These are phyloP conservation scores for Cinclus cinclus DNA, from an alignment of 2,113 vertebrate genomes.

Conservation along the genomic window DNA sequence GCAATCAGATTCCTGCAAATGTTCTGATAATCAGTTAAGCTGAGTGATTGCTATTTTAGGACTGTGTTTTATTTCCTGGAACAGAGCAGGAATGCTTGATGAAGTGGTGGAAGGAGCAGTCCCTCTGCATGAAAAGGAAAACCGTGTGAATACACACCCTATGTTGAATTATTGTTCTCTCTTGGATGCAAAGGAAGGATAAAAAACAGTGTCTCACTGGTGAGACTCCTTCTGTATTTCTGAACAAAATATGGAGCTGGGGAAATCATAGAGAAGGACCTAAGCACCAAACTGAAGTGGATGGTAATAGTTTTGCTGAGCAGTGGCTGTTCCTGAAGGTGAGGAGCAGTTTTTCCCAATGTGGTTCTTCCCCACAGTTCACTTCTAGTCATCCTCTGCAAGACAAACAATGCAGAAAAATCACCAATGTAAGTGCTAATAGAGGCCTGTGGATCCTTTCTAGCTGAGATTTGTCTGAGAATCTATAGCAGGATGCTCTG, in stretches of 20 bases:
- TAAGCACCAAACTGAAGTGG: background rate
- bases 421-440: background rate
- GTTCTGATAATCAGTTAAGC: background rate
- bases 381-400: background rate
- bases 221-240: background rate
- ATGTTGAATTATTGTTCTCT: background rate
- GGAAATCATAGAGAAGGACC: background rate
- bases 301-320: background rate
- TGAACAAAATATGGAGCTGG: background rate
- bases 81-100: background rate
- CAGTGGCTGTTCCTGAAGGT: background rate
- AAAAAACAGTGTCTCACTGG: background rate
- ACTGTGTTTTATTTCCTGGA: background rate
- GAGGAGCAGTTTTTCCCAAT: background rate
- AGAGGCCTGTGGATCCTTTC: background rate
- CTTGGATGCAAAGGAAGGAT: background rate
- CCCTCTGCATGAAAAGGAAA: background rate
- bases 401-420: background rate
- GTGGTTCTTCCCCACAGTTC: background rate
- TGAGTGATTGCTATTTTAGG: background rate
- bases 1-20: background rate
- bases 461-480: background rate
- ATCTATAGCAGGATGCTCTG: background rate
- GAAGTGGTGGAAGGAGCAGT: background rate
- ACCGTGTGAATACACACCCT: background rate